phyloP scores from a whole-genome alignment of 2,797 vertebrate species.

The Danio kyathit region DNA sequence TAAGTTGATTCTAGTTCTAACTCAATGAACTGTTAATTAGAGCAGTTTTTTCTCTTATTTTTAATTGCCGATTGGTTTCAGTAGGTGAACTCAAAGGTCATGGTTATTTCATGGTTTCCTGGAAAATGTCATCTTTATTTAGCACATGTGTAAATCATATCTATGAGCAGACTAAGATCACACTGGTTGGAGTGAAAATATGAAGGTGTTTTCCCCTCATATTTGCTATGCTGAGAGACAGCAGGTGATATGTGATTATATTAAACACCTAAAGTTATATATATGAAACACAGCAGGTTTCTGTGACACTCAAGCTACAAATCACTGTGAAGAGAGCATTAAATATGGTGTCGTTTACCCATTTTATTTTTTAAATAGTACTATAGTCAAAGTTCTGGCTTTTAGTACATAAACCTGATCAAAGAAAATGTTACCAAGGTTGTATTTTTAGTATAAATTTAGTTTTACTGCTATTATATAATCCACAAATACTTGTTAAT shows the following conservation, averaged over 20 bases:
- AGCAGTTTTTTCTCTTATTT: background rate
- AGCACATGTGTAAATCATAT: conserved; percentile 53
- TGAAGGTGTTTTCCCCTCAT: conserved; percentile 51
- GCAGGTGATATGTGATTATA: background rate
- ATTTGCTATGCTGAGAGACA: conserved; percentile 14
- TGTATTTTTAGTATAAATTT: background rate
- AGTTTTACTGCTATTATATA: background rate
- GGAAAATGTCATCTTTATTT: conserved; percentile 15
- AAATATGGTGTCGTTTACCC: background rate
- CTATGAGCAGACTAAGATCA: conserved; percentile 53
- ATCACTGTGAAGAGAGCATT: background rate
- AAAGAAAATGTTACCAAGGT: background rate
- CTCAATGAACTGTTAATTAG: too few relatives aligned
- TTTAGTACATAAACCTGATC: background rate
- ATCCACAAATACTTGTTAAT: background rate
- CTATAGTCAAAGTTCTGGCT: too few relatives aligned
- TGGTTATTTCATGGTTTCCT: conserved; percentile 2
- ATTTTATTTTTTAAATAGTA: background rate
- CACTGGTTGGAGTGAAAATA: conserved; percentile 35
- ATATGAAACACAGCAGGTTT: background rate
- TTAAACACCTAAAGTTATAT: conserved; percentile 2
- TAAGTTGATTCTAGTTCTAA: too few relatives aligned
- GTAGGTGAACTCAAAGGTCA: background rate
- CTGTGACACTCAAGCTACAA: conserved; percentile 8
- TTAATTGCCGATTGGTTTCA: background rate